Conservation (phyloP, 1,140 invertebrate species). For the Drosophila teissieri region DNA sequence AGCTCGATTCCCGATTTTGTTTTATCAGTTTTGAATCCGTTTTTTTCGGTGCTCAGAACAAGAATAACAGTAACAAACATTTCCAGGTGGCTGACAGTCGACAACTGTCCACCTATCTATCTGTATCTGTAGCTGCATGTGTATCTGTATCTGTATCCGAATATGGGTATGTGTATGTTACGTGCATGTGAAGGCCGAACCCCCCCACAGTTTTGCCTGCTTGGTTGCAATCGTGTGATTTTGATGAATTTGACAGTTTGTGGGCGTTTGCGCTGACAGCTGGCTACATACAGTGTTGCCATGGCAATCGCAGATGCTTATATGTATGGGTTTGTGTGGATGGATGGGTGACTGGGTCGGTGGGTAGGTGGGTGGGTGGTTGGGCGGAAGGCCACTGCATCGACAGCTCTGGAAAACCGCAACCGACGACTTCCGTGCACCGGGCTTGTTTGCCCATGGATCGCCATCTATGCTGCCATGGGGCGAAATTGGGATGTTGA, state of each 20-base stretch:
- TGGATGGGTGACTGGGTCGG: not conserved
- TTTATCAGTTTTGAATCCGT: not conserved
- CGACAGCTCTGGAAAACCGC: conserved; percentile 71
- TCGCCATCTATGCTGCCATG: conserved; percentile 16
- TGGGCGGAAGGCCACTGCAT: conserved; percentile 13
- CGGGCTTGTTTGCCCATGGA: conserved; percentile 70
- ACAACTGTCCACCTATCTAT: conserved; percentile 64
- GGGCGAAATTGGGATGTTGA: not conserved
- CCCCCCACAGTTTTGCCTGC: not conserved
- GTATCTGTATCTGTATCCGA: conserved; percentile 7
- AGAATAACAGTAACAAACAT: conserved; percentile 59
- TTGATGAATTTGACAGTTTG: conserved; percentile 84
- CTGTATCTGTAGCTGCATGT: conserved; percentile 25
- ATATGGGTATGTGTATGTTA: conserved; percentile 5
- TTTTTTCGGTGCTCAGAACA: conserved; percentile 11
- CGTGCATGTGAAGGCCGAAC: conserved; percentile 7
- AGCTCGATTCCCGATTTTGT: too few species aligned
- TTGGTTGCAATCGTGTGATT: conserved; percentile 78
- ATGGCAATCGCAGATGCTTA: conserved; percentile 49
- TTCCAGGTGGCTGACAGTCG: conserved; percentile 71
- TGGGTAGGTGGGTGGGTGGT: too few species aligned
- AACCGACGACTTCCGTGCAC: conserved; percentile 78
- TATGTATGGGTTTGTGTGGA: too few species aligned
- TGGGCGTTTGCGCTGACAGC: conserved; percentile 83
- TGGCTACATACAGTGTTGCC: conserved; percentile 64